phyloP scores from a whole-genome alignment of 1,140 invertebrate species.

The Papilio aristodemus region DNA sequence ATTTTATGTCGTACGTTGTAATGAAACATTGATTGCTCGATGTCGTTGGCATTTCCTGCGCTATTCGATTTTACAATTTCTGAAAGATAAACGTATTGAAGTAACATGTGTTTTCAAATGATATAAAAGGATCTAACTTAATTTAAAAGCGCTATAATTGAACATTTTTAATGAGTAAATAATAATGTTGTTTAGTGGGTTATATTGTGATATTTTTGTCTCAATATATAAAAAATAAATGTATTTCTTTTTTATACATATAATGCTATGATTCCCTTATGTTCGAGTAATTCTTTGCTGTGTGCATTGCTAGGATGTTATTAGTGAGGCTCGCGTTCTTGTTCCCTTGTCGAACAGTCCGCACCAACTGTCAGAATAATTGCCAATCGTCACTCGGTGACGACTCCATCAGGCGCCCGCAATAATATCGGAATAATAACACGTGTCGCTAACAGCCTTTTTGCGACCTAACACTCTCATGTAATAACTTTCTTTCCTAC shows the following conservation, averaged over 20 bases:
- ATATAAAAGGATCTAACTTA: too few species aligned
- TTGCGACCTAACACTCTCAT: slow-evolving; percentile 38
- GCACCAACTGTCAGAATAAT: slow-evolving; percentile 44
- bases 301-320: slow-evolving; percentile 7
- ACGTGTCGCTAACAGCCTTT: slow-evolving; percentile 47
- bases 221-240: too few species aligned
- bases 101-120: too few species aligned
- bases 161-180: too few species aligned
- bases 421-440: slow-evolving; percentile 48
- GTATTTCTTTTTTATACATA: too few species aligned
- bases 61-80: not conserved
- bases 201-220: too few species aligned
- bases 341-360: slow-evolving; percentile 32
- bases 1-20: slow-evolving; percentile 19
- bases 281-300: not conserved
- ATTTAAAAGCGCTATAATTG: too few species aligned
- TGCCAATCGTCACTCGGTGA: slow-evolving; percentile 42
- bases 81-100: not conserved
- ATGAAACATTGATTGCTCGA: slow-evolving; percentile 15
- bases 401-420: slow-evolving; percentile 43
- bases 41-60: slow-evolving; percentile 13
- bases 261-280: too few species aligned
- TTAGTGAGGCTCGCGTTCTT: not conserved
- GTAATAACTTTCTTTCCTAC: slow-evolving; percentile 51
- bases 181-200: too few species aligned